Conservation (phyloP, 2,113 vertebrate species). For the Aramus guarauna region DNA sequence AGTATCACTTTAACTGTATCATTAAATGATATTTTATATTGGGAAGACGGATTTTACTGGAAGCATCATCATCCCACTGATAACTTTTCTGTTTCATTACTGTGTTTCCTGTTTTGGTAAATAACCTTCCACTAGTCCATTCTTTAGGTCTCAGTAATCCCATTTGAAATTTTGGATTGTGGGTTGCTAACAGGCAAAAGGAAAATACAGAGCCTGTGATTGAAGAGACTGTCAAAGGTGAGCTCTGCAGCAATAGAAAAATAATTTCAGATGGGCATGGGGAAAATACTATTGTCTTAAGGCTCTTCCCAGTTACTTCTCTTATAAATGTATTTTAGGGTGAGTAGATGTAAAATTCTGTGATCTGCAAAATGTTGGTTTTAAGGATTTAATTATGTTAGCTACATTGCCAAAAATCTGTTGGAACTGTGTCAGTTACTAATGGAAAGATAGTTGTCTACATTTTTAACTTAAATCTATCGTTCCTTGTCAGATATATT, state of each 20-base stretch:
- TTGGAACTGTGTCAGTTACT: conserved; percentile 52
- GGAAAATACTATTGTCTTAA: conserved; percentile 33
- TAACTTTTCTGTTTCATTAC: background rate
- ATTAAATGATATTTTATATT: background rate
- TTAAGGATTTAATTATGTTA: conserved; percentile 60
- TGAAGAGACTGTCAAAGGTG: background rate
- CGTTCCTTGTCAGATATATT: conserved; percentile 12
- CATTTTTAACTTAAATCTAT: conserved; percentile 41
- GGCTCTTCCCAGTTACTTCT: conserved; percentile 19
- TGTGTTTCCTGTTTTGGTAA: background rate
- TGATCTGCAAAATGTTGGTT: conserved; percentile 44
- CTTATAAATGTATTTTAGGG: conserved; percentile 51
- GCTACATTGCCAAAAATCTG: conserved; percentile 49
- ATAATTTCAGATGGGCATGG: background rate
- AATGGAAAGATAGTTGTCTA: conserved; percentile 47
- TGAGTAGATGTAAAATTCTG: conserved; percentile 53
- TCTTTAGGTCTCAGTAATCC: background rate
- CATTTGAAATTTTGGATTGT: background rate
- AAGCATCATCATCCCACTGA: background rate
- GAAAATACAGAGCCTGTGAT: background rate
- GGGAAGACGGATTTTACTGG: background rate
- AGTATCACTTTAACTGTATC: background rate
- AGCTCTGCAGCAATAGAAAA: conserved; percentile 20
- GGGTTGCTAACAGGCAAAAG: conserved; percentile 1
- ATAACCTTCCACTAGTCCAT: background rate